phyloP scores from a whole-genome alignment of 2,797 vertebrate genomes.

The Microcaecilia unicolor region DNA sequence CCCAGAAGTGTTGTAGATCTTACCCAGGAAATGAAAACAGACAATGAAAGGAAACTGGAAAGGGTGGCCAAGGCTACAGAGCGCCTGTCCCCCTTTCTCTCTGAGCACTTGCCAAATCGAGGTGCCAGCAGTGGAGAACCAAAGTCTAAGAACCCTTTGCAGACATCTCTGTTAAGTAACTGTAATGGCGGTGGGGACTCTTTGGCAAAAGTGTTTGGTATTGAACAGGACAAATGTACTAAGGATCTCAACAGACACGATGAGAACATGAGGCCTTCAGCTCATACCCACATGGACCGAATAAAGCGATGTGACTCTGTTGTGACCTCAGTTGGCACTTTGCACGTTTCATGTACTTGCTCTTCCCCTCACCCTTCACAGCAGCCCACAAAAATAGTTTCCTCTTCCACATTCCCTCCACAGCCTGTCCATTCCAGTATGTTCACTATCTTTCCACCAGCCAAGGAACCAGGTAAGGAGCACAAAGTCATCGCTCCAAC shows the following conservation, averaged over 20 bases:
- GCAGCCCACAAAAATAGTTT: slow-evolving; percentile 35
- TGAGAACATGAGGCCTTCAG: slow-evolving; percentile 56
- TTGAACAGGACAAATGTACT: slow-evolving; percentile 43
- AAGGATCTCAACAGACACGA: slow-evolving; percentile 52
- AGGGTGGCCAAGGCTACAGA: slow-evolving; percentile 40
- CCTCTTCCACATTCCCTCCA: slow-evolving; percentile 51
- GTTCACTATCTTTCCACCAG: slow-evolving; percentile 63
- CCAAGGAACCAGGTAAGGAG: slow-evolving; percentile 75
- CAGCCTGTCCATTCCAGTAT: slow-evolving; percentile 58
- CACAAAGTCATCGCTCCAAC: slow-evolving; percentile 90
- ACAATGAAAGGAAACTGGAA: slow-evolving; percentile 54
- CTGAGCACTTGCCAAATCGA: slow-evolving; percentile 45
- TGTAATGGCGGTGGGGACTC: slow-evolving; percentile 44
- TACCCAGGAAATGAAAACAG: slow-evolving; percentile 63
- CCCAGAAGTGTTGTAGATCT: slow-evolving; percentile 79
- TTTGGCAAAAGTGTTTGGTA: slow-evolving; percentile 37
- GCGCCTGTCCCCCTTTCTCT: slow-evolving; percentile 48
- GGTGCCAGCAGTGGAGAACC: slow-evolving; percentile 28
- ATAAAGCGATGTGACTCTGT: slow-evolving; percentile 62
- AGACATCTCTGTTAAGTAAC: slow-evolving; percentile 47
- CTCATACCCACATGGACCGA: slow-evolving; percentile 44
- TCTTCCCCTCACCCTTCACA: slow-evolving; percentile 60
- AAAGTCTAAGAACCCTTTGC: slow-evolving; percentile 57
- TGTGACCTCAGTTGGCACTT: slow-evolving; percentile 46
- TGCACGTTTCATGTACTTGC: slow-evolving; percentile 65